These are phyloP conservation scores for Oreochromis aureus DNA, from an alignment of 2,113 vertebrate species.

Conservation along the genomic window DNA sequence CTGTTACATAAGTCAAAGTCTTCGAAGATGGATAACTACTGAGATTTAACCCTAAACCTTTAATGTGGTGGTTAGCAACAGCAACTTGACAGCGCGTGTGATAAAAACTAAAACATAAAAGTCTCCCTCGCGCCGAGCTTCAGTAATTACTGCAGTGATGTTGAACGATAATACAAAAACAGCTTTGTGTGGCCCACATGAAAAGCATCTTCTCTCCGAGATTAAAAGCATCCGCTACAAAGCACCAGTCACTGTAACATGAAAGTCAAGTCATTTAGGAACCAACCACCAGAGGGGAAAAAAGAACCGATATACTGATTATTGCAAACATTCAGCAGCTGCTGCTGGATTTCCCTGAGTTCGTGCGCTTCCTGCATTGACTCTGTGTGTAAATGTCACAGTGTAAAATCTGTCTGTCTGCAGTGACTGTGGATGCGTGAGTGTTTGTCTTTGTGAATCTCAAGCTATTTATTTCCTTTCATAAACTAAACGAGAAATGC, in stretches of 20 bases:
- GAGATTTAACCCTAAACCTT: slow-evolving; percentile 1
- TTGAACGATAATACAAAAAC: slow-evolving; percentile 11
- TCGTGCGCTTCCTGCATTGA: neutral
- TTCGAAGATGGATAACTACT: neutral
- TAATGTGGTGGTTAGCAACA: neutral
- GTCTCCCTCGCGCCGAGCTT: neutral
- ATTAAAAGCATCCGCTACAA: slow-evolving; percentile 19
- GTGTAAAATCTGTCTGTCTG: neutral
- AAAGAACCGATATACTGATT: slow-evolving; percentile 6
- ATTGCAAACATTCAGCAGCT: slow-evolving; percentile 25
- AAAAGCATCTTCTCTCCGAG: slow-evolving; percentile 4
- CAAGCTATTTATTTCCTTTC: slow-evolving; percentile 58
- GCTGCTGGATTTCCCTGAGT: slow-evolving; percentile 5
- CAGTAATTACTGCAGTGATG: slow-evolving; percentile 25
- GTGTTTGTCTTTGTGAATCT: slow-evolving; percentile 29
- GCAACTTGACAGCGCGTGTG: neutral
- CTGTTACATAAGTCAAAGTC: neutral
- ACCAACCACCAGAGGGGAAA: neutral
- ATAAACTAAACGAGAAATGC: slow-evolving; percentile 52
- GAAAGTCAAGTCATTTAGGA: slow-evolving; percentile 31
- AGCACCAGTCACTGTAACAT: slow-evolving; percentile 23
- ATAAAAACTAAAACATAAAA: slow-evolving; percentile 22
- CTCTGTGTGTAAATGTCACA: neutral
- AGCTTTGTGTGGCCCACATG: slow-evolving; percentile 20
- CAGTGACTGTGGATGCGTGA: neutral